Base-by-base conservation (phyloP, 2,888 invertebrate species). In the Anagyrus pseudococci region DNA sequence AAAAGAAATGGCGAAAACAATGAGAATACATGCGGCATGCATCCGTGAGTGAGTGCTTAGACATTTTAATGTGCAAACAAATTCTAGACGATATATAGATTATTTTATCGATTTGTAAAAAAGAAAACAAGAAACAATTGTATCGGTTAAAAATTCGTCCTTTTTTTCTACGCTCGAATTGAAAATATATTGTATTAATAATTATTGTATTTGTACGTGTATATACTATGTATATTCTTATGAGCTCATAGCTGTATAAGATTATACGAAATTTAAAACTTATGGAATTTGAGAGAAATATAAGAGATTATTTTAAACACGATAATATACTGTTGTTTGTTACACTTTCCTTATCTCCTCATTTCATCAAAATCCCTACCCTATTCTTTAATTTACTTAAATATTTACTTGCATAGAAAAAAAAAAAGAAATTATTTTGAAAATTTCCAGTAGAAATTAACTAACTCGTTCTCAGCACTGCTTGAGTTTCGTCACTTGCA, bases 281-380 rank as follows among this genome's bases (percentile, higher is more conserved):
- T 73, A 73, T 69, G 57, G 69, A 76, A 72, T 72, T 70, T 73
- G 66, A 73, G 66, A 61, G 70, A 77, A 77, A 77, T 76, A 78
- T 73, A 77, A 76, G 72, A 77, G 73, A 77, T 72, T 77, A 77
- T 78, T 77, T 77, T 74, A 73, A 75, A 70, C 48, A 62, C 69
- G 67, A 29, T 13, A 23, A 57, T 26, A 17, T 48, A 2, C 15
- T 53, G 17, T 54, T 52, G 7, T 59, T 10, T 50, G 43, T 56
- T 1, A 8, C 26, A 20, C n/a, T 33, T 33, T 23, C 48, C 40
- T 19, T 46, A 17, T n/a, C 22, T 49, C 33, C 29, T 33, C 4
- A 19, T 33, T 53, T 15, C 20, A 7, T 43, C 3, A 22, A 50
- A n/a, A n/a, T n/a, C n/a, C n/a, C n/a, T n/a, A n/a, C n/a, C n/a